These are phyloP conservation scores for Phallusia fumigata DNA, from an alignment of 23 tunicate genomes.

Conservation along the genomic window DNA sequence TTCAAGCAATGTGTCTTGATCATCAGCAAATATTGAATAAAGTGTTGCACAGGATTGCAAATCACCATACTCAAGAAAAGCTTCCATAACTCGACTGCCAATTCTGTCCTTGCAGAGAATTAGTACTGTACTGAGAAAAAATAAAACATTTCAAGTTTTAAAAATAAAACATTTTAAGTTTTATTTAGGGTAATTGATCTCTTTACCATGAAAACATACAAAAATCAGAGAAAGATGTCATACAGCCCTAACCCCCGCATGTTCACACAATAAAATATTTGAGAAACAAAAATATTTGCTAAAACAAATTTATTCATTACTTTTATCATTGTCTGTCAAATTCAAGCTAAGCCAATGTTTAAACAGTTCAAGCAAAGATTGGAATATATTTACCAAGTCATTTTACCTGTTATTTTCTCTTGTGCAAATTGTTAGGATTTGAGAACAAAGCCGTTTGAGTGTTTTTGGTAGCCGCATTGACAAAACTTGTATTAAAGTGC, in stretches of 20 bases:
- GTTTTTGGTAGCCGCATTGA: constrained; percentile 39
- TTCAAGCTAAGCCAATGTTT: too few relatives aligned
- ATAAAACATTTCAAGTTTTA: too few relatives aligned
- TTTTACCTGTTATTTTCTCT: not conserved
- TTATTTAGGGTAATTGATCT: too few relatives aligned
- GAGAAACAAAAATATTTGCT: not conserved
- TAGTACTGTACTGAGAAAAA: constrained; percentile 25
- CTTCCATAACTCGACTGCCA: constrained; percentile 65
- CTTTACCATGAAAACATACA: too few relatives aligned
- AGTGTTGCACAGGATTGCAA: constrained; percentile 17
- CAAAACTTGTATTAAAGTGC: constrained; percentile 35
- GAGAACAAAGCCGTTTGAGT: constrained; percentile 29
- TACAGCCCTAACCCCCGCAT: not conserved
- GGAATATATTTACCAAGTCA: too few relatives aligned
- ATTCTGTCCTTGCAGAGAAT: constrained; percentile 59
- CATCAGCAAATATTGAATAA: constrained; percentile 23
- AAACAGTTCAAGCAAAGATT: too few relatives aligned
- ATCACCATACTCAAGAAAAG: constrained; percentile 38
- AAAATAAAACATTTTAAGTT: too few relatives aligned
- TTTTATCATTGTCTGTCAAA: too few relatives aligned
- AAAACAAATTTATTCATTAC: too few relatives aligned
- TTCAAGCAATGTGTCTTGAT: constrained; percentile 37
- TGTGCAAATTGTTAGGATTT: constrained; percentile 36
- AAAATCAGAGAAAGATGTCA: too few relatives aligned
- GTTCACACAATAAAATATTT: not conserved